These are phyloP conservation scores for Andinoacara biseriatus DNA, from an alignment of 2,113 vertebrate species.

Conservation along the genomic window DNA sequence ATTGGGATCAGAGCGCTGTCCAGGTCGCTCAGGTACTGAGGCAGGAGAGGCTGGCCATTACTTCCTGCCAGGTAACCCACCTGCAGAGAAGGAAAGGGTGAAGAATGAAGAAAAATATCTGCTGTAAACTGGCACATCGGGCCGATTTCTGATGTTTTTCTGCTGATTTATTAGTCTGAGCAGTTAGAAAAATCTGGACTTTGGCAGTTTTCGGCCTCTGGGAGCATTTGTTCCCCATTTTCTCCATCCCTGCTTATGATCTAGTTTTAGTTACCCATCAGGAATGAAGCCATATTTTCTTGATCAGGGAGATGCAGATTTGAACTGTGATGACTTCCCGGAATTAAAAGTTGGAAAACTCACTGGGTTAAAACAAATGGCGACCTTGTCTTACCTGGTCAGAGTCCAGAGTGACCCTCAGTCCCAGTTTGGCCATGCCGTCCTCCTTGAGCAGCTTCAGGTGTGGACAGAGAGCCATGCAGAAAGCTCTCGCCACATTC, in stretches of 20 bases:
- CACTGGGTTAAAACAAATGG: too few relatives aligned
- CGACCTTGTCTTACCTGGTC: conserved; percentile 86
- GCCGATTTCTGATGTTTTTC: not conserved
- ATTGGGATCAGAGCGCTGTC: conserved; percentile 97
- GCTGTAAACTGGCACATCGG: not conserved
- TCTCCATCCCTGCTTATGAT: not conserved
- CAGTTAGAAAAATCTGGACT: not conserved
- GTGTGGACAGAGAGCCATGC: conserved; percentile 92
- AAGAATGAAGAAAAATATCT: not conserved
- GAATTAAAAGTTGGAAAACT: too few relatives aligned
- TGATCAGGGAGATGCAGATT: too few relatives aligned
- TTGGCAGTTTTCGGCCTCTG: not conserved
- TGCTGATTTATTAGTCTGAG: not conserved
- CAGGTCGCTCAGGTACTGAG: conserved; percentile 96
- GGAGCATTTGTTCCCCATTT: not conserved
- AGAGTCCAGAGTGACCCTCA: conserved; percentile 92
- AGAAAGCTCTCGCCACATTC: conserved; percentile 95
- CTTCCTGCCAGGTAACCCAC: conserved; percentile 98
- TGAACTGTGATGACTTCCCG: too few relatives aligned
- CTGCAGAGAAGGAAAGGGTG: conserved; percentile 67
- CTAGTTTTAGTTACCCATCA: not conserved
- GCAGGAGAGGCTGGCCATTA: conserved; percentile 92
- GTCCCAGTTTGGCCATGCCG: conserved; percentile 94
- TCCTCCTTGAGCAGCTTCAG: conserved; percentile 97
- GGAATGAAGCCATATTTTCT: too few relatives aligned